A percentile compares a stretch with the other conserved stretches of the same genome.
phyloP scores from a whole-genome alignment of 2,888 invertebrate species.

The Notodonta dromedarius region DNA sequence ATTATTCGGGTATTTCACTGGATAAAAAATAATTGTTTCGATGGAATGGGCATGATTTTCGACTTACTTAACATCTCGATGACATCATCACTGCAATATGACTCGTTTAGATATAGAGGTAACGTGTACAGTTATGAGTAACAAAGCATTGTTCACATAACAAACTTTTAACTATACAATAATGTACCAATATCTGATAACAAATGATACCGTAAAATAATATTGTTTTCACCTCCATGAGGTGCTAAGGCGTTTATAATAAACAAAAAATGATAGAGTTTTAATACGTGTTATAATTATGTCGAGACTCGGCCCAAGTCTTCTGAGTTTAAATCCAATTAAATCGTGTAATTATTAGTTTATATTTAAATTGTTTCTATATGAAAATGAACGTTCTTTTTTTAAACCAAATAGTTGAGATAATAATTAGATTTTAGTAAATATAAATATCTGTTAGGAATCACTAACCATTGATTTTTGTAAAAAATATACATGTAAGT shows the following conservation, averaged over 20 bases:
- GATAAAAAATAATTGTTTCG: not conserved
- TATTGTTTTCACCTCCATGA: constrained; percentile 8
- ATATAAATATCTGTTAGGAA: constrained; percentile 24
- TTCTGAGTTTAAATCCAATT: constrained; percentile 39
- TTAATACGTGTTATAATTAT: constrained; percentile 42
- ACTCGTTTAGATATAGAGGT: no score
- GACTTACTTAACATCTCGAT: no score
- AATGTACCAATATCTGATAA: no score
- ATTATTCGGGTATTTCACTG: not conserved
- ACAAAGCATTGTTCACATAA: no score
- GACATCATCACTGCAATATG: no score
- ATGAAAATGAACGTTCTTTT: constrained; percentile 45
- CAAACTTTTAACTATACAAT: no score
- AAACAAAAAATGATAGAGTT: constrained; percentile 35
- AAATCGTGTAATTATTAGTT: constrained; percentile 47
- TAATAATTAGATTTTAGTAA: constrained; percentile 40
- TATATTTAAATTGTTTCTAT: constrained; percentile 45
- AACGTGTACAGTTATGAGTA: no score
- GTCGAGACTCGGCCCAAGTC: constrained; percentile 39
- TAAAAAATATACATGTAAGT: not conserved
- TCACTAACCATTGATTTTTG: constrained; percentile 10
- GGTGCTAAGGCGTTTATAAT: constrained; percentile 30
- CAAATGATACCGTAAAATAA: not conserved
- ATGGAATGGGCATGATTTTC: no score
- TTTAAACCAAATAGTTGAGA: constrained; percentile 61